Percentiles rank a stretch among this genome's conserved stretches.
These are phyloP conservation scores for Dendroctonus ponderosae DNA, from an alignment of 1,140 invertebrate genomes.

Conservation along the genomic window DNA sequence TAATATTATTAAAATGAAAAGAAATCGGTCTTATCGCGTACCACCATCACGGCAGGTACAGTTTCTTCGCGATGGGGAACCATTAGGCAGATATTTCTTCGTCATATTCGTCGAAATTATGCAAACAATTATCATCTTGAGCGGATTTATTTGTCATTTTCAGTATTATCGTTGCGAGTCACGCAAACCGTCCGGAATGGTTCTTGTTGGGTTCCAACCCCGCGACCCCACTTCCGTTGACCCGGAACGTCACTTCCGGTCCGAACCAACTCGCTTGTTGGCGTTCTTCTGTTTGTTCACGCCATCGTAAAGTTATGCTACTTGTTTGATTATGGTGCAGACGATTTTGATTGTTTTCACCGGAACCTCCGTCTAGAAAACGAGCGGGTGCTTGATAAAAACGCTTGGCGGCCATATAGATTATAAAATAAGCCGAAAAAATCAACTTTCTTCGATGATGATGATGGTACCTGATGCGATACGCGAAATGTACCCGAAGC, in stretches of 20 bases:
- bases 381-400: too few relatives aligned
- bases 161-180: too few relatives aligned
- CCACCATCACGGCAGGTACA: neutral
- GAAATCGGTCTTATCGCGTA: slow-evolving; percentile 5
- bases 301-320: slow-evolving; percentile 11
- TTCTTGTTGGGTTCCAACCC: slow-evolving; percentile 5
- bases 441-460: too few relatives aligned
- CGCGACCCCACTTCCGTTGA: slow-evolving; percentile 25
- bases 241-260: slow-evolving; percentile 24
- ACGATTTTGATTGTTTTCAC: too few relatives aligned
- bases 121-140: too few relatives aligned
- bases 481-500: neutral
- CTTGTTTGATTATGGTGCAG: neutral
- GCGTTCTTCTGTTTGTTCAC: slow-evolving; percentile 20
- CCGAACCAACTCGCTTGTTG: slow-evolving; percentile 9
- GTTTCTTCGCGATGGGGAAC: neutral
- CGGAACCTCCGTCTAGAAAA: too few relatives aligned
- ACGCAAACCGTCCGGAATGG: too few relatives aligned
- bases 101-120: too few relatives aligned
- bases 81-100: too few relatives aligned
- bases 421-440: too few relatives aligned
- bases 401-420: too few relatives aligned
- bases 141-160: too few relatives aligned
- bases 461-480: neutral
- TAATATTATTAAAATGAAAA: slow-evolving; percentile 28